Conservation (phyloP, 2,797 vertebrate species). For the Bradypus variegatus region DNA sequence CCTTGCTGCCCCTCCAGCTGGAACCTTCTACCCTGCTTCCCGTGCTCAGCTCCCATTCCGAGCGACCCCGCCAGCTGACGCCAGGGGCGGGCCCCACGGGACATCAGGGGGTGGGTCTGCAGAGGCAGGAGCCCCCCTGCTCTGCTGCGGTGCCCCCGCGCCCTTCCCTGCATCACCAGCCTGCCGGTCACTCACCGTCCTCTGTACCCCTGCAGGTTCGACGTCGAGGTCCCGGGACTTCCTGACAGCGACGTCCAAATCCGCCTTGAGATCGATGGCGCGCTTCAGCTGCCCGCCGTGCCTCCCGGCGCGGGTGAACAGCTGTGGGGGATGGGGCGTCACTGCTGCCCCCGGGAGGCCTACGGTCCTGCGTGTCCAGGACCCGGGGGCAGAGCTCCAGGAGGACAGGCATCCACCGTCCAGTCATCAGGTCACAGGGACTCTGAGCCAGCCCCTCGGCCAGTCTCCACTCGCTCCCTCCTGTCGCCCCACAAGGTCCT, state of each 20-base stretch:
- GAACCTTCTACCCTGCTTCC: no score
- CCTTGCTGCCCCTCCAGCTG: no score
- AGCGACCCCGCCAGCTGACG: background rate
- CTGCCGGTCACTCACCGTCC: constrained; percentile 74
- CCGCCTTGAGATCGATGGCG: constrained; percentile 82
- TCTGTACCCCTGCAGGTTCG: constrained; percentile 71
- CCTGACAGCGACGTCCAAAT: constrained; percentile 76
- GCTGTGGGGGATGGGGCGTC: constrained; percentile 64
- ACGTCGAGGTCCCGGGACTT: constrained; percentile 85
- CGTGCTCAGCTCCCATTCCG: background rate
- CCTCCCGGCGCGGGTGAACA: constrained; percentile 84
- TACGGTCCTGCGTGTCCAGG: fast-evolving
- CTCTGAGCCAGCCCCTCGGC: no score
- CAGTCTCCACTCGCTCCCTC: no score
- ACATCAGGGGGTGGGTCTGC: no score
- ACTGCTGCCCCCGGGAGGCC: background rate
- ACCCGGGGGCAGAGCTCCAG: no score
- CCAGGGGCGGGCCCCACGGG: background rate
- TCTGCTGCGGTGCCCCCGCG: no score
- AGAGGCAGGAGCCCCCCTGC: no score
- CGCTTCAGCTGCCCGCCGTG: constrained; percentile 75
- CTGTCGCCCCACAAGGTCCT: no score
- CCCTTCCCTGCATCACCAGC: no score
- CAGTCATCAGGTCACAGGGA: no score
- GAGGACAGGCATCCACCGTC: no score